Conservation (phyloP, 2,797 vertebrate genomes). For the Spondyliosoma cantharus region DNA sequence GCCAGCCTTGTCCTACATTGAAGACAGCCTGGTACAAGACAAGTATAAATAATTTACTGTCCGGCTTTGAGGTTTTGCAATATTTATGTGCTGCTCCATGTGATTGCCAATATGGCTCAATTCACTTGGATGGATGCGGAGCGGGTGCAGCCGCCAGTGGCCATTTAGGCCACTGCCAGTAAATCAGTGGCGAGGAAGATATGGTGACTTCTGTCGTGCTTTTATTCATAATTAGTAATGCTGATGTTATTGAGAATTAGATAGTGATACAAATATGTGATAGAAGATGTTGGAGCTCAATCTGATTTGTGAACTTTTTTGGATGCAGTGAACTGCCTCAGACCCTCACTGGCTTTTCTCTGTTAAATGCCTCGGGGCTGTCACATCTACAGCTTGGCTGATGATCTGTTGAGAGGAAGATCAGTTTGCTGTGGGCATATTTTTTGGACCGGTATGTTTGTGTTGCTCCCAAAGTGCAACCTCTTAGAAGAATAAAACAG, state of each 20-base stretch:
- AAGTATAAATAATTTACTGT: conserved; percentile 74
- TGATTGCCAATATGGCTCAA: conserved; percentile 55
- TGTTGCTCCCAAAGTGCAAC: conserved; percentile 29
- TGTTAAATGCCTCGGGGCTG: background rate
- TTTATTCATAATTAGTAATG: background rate
- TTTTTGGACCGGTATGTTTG: conserved; percentile 23
- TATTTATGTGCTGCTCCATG: conserved; percentile 68
- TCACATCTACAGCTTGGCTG: conserved; percentile 17
- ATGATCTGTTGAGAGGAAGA: conserved; percentile 4
- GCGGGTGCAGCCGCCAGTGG: conserved; percentile 17
- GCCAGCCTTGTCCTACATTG: conserved; percentile 57
- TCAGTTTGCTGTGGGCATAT: conserved; percentile 48
- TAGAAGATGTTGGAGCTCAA: background rate
- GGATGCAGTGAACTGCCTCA: conserved; percentile 10
- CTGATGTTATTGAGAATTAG: no score
- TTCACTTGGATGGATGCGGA: conserved; percentile 57
- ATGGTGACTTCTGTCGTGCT: background rate
- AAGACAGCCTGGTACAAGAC: conserved; percentile 38
- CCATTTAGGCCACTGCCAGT: conserved; percentile 27
- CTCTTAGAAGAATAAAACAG: conserved; percentile 16
- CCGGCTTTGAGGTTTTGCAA: conserved; percentile 55
- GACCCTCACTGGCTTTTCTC: conserved; percentile 4
- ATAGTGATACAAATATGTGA: background rate
- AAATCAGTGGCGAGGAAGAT: background rate
- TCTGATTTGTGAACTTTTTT: conserved; percentile 11